These are phyloP conservation scores for Bothrops jararaca DNA, from an alignment of 2,113 vertebrate genomes.

Conservation along the genomic window DNA sequence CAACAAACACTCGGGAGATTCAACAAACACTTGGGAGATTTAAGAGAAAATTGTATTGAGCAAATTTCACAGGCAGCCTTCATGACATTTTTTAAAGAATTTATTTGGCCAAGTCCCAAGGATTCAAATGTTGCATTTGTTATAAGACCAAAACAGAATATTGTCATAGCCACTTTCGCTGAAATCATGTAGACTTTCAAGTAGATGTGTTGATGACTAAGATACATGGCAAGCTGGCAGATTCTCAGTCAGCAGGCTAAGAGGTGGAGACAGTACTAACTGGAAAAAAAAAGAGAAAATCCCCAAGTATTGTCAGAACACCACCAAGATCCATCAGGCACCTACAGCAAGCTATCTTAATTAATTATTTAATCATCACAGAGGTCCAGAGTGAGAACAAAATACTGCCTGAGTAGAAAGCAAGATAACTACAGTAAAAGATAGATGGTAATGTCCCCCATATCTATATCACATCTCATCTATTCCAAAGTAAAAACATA, in stretches of 20 bases:
- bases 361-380: too few relatives aligned
- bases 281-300: neutral
- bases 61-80: accelerated
- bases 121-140: conserved; percentile 1
- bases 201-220: neutral
- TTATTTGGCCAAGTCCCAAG: neutral
- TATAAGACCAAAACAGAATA: neutral
- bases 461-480: too few relatives aligned
- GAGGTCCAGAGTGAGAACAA: too few relatives aligned
- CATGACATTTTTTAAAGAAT: neutral
- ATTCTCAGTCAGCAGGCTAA: neutral
- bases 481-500: too few relatives aligned
- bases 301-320: too few relatives aligned
- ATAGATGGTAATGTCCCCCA: too few relatives aligned
- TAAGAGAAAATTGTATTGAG: neutral
- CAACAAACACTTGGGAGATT: neutral
- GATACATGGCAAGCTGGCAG: neutral
- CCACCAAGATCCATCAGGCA: too few relatives aligned
- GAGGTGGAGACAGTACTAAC: neutral
- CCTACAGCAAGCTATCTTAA: too few relatives aligned
- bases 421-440: too few relatives aligned
- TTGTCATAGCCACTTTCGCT: neutral
- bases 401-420: too few relatives aligned
- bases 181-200: neutral
- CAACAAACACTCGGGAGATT: neutral